phyloP scores from a whole-genome alignment of 2,888 invertebrate genomes.

The Acleris sparsana region DNA sequence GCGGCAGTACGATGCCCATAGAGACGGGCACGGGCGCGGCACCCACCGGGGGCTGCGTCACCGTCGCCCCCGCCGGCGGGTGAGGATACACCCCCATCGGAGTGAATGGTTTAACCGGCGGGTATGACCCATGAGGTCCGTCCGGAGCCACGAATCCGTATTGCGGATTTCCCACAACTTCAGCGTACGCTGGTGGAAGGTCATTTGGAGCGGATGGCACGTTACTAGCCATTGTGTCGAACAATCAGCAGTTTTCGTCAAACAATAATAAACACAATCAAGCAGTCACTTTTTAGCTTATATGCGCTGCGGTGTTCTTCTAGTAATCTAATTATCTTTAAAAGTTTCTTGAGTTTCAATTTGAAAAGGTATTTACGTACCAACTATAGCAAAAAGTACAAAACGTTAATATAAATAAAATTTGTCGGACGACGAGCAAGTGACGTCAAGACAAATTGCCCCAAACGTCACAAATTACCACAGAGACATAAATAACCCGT shows the following conservation, averaged over 20 bases:
- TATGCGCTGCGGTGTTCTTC: background rate
- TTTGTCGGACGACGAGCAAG: slow-evolving; percentile 4
- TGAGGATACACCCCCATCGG: slow-evolving; percentile 75
- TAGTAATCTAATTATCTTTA: background rate
- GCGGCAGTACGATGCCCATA: slow-evolving; percentile 67
- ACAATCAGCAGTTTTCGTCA: slow-evolving; percentile 13
- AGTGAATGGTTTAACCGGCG: slow-evolving; percentile 67
- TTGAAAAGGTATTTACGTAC: slow-evolving; percentile 12
- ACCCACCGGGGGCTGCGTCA: slow-evolving; percentile 57
- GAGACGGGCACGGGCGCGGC: slow-evolving; percentile 52
- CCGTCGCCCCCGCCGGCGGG: slow-evolving; percentile 60
- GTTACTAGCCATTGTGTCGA: slow-evolving; percentile 57
- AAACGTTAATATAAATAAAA: slow-evolving; percentile 21
- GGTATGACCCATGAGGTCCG: slow-evolving; percentile 48
- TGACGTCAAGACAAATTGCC: slow-evolving; percentile 12
- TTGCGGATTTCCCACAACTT: slow-evolving; percentile 72
- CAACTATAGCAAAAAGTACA: slow-evolving; percentile 9
- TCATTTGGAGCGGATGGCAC: slow-evolving; percentile 65
- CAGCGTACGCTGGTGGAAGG: slow-evolving; percentile 76
- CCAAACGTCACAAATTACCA: too few species aligned
- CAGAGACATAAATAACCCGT: too few species aligned
- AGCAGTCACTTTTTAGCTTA: slow-evolving; percentile 2
- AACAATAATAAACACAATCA: slow-evolving; percentile 25
- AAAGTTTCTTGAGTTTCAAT: slow-evolving; percentile 17
- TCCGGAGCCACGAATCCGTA: slow-evolving; percentile 65